Evolutionary conservation across 2,888 invertebrate genomes (phyloP), one percentile per base, ranked within the genome.

Genomic region (Leptinotarsa haldemani): DNA sequence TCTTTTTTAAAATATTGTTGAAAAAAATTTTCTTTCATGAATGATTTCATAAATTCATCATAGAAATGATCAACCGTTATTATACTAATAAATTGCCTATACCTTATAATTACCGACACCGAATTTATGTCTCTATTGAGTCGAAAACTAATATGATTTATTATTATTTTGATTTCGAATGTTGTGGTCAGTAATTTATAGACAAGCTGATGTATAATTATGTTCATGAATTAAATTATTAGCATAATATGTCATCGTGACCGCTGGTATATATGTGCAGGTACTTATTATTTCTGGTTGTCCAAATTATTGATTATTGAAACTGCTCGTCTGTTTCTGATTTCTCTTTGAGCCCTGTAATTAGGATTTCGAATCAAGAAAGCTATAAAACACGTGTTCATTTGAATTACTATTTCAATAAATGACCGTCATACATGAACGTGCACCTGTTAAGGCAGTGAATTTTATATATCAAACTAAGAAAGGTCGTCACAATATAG

Each of bases 51-150:
- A 18, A 22, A 68, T n/a, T 68, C 4, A 15, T 58, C 47, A 56
- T 56, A 18, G 22, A 18, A 56, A 30, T 46, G n/a, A 53, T 22
- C 22, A 56, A 53, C 68, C 56, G 68, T 56, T 68, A 68, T 56
- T 48, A 56, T 52, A 68, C 22, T 22, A 58, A 56, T 68, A 47
- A 68, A 68, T 68, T 56, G 56, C 20, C 20, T 25, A 15, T 20
- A 56, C 52, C 47, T 68, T 53, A 56, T 68, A 68, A 68, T 68
- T 68, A 68, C 56, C 53, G 56, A 15, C 13, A 52, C 53, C 68
- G 56, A 68, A 68, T 56, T 68, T 46, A 68, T 68, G 58, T 68
- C 68, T 68, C 56, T 68, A 56, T 68, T 40, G 56, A 68, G 30
- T 58, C 7, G 68, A 56, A 56, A 56, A 46, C 46, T 46, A 47